Conservation (phyloP, 2,797 vertebrate genomes). For the Lepilemur septentrionalis region DNA sequence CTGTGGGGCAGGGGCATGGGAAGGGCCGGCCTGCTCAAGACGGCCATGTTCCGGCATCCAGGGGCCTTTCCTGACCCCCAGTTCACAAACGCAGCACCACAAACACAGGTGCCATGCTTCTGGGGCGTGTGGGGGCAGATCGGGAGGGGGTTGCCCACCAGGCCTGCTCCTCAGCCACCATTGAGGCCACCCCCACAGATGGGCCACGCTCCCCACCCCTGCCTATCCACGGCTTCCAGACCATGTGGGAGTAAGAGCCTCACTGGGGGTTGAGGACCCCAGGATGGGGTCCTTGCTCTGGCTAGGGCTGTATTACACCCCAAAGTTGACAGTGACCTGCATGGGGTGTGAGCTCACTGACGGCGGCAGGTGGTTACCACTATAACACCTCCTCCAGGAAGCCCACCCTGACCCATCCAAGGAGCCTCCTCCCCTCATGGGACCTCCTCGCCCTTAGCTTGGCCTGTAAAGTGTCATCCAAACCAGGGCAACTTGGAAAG, state of each 20-base stretch:
- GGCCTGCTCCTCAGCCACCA: not conserved
- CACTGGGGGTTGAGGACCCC: not conserved
- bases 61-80: not conserved
- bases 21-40: rapidly evolving
- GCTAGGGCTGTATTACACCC: not conserved
- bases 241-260: not conserved
- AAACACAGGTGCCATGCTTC: not conserved
- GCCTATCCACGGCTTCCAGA: not conserved
- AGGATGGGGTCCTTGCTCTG: not conserved
- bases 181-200: not conserved
- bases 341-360: not conserved
- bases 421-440: not conserved
- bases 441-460: not conserved
- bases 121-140: no score
- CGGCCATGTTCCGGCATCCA: rapidly evolving
- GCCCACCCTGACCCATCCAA: not conserved
- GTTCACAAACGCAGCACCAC: not conserved
- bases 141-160: not conserved
- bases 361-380: rapidly evolving
- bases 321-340: not conserved
- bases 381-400: not conserved
- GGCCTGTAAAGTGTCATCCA: not conserved
- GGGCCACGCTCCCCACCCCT: not conserved
- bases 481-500: not conserved
- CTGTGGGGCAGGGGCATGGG: rapidly evolving